Evolutionary conservation across 2,113 vertebrate genomes (phyloP), one percentile per base, ranked within the genome.

Genomic region (Myxocyprinus asiaticus): DNA sequence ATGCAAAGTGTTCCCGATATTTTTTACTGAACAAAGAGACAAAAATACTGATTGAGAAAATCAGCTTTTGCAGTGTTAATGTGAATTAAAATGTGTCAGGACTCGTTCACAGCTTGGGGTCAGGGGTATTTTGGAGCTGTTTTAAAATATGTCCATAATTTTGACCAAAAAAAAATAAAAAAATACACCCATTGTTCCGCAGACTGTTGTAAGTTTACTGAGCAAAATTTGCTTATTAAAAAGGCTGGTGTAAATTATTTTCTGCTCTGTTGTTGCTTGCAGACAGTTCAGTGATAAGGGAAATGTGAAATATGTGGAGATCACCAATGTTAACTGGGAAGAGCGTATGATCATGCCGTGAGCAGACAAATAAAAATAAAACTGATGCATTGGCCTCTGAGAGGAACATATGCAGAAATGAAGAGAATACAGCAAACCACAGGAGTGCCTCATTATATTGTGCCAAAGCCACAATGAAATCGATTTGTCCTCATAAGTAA

Each of bases 171-270:
- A 48, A 50, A 72, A 61, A 33, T 33, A 33, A 33, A 33, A 33
- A 33, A 33, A 33, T 33, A 33, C 22, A 1, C 22, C 22, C 22
- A 33, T n/a, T n/a, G 22, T 33, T 33, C 43, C n/a, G 48, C 45
- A 64, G 73, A 65, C 61, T 76, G 69, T 22, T 74, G 73, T 78
- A 68, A 63, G 82, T 85, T 82, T 83, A 77, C 65, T 71, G 67
- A 78, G 70, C 69, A 80, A 53, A 61, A 66, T 65, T 61, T 79
- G 72, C 76, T 85, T 85, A 83, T 86, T 85, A 83, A 86, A 82
- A 63, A 62, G 15, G 76, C 43, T 63, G 4, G 55, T 59, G 71
- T 71, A 22, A 76, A 70, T 80, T 51, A 61, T 33, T 33, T 33
- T 33, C 22, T 33, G 22, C 22, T 33, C 22, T 33, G 22, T 33